A percentile compares a stretch with the other conserved stretches of the same genome.
These are phyloP conservation scores for Kryptopterus vitreolus DNA, from an alignment of 2,797 vertebrate species.

Conservation along the genomic window DNA sequence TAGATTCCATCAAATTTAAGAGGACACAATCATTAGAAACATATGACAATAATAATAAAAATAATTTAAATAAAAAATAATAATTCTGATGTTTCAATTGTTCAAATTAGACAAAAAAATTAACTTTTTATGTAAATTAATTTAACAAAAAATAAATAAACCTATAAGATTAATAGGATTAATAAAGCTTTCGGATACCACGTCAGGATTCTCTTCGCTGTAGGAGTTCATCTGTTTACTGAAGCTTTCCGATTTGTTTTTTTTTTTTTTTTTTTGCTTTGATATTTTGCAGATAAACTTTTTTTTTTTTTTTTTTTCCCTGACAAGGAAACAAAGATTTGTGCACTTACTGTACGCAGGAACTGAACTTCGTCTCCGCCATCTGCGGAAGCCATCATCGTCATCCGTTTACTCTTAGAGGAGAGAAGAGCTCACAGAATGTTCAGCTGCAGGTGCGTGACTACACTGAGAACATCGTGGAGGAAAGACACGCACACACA, in stretches of 20 bases:
- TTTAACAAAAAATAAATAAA: background rate
- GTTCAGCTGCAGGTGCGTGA: background rate
- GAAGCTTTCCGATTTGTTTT: background rate
- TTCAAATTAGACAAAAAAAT: background rate
- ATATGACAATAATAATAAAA: too few species aligned
- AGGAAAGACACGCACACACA: background rate
- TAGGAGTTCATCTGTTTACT: too few species aligned
- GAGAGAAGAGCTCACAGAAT: background rate
- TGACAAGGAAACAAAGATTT: background rate
- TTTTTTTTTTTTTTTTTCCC: background rate
- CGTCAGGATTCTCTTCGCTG: too few species aligned
- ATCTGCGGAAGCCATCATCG: constrained; percentile 28
- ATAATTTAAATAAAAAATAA: background rate
- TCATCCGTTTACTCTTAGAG: background rate
- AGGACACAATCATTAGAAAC: background rate
- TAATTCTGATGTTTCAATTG: background rate
- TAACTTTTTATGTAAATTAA: background rate
- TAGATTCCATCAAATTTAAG: background rate
- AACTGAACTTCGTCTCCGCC: constrained; percentile 73
- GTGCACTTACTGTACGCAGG: constrained; percentile 70
- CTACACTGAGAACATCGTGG: background rate
- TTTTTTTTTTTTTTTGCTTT: background rate
- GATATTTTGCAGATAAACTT: too few species aligned
- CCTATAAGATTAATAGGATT: background rate
- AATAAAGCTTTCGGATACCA: too few species aligned